phyloP scores from a whole-genome alignment of 2,888 invertebrate species.

The Neria commutata region DNA sequence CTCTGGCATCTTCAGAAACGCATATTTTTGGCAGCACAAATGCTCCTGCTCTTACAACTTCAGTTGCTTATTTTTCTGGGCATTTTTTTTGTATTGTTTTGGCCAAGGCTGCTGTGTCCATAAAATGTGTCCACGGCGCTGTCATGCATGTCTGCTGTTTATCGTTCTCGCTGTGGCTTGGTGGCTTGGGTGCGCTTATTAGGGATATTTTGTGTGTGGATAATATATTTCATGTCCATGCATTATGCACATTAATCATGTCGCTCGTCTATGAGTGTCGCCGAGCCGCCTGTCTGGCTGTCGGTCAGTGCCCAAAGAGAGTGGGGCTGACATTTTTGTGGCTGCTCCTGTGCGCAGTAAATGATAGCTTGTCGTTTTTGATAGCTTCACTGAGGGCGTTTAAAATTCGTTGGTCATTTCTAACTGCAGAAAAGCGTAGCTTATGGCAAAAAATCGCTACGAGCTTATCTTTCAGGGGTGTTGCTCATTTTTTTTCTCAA shows the following conservation, averaged over 20 bases:
- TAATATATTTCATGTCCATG: conserved; percentile 20
- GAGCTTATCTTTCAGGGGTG: too few species aligned
- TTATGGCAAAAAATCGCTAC: too few species aligned
- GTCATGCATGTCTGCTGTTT: background rate
- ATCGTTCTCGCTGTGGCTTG: background rate
- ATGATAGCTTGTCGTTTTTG: background rate
- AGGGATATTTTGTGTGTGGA: conserved; percentile 19
- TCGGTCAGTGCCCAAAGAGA: too few species aligned
- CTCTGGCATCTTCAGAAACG: background rate
- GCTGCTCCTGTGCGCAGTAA: background rate
- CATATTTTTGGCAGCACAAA: background rate
- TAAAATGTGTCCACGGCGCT: background rate
- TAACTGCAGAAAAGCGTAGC: too few species aligned
- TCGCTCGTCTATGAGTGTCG: conserved; percentile 4
- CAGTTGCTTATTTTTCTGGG: background rate
- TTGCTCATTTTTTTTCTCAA: too few species aligned
- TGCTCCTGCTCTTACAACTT: background rate
- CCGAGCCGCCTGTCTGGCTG: too few species aligned
- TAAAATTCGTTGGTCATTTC: background rate
- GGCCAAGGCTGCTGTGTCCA: background rate
- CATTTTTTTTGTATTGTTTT: background rate
- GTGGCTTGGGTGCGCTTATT: too few species aligned
- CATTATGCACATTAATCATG: conserved; percentile 26
- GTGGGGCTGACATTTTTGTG: background rate
- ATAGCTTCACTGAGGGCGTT: background rate